Percentiles rank a stretch among this genome's conserved stretches.
Evolutionary conservation across 2,797 vertebrate genomes (phyloP).

Genomic region (Pseudochirops corinnae): DNA sequence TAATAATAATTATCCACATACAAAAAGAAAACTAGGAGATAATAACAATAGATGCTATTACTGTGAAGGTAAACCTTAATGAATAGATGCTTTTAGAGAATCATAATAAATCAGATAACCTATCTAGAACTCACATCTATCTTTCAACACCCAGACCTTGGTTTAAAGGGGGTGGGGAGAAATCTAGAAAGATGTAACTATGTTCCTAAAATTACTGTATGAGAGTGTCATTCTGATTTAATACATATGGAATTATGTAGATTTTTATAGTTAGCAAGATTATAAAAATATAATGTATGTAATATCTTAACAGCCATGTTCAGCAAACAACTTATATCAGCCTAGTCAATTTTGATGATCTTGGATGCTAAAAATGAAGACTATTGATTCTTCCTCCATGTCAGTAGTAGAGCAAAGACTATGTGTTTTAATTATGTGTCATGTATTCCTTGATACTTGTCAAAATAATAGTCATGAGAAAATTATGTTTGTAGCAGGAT

Average conservation of each 20-base stretch:
- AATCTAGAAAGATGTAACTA: constrained; percentile 5
- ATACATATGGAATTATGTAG: constrained; percentile 20
- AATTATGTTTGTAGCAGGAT: not conserved
- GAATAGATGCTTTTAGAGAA: not conserved
- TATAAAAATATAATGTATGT: not conserved
- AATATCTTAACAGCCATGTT: not conserved
- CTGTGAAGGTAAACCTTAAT: not conserved
- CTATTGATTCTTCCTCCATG: constrained; percentile 12
- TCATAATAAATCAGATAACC: constrained; percentile 22
- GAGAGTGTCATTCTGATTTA: not conserved
- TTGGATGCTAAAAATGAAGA: not conserved
- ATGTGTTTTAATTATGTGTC: constrained; percentile 7
- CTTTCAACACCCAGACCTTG: constrained; percentile 8
- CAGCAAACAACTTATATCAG: constrained; percentile 9
- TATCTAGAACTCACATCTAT: constrained; percentile 36
- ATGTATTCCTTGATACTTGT: not conserved
- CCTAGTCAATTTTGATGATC: constrained; percentile 20
- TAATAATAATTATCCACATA: not conserved
- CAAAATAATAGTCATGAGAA: not conserved
- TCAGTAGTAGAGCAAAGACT: not conserved
- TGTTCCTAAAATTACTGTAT: constrained; percentile 33
- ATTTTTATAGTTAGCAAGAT: not conserved
- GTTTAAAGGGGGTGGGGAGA: constrained; percentile 9
- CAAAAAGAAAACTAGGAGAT: constrained; percentile 31
- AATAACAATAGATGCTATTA: not conserved